Evolutionary conservation across 2,797 vertebrate species (phyloP), one percentile per base, ranked within the genome.

Genomic region (Agapornis canus): DNA sequence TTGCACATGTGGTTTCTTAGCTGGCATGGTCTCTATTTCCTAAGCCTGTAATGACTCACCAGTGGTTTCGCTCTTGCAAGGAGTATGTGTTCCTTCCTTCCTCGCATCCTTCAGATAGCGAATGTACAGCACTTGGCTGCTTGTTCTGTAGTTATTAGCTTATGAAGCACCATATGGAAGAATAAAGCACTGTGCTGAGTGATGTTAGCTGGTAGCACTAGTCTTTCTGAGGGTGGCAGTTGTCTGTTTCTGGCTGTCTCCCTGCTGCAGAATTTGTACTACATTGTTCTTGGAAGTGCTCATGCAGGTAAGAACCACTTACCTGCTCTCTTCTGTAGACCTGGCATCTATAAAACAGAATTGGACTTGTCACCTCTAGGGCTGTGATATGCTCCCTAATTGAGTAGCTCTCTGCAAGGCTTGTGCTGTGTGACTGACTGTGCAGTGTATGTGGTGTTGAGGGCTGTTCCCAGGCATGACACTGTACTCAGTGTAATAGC

Each of bases 251-350:
- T 51, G 25, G 25, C 52, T 16, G 7, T 31, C 13, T 64, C 27
- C 27, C 14, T 48, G 23, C n/a, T 61, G 8, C 6, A 10, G 71
- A 43, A 22, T 56, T 54, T 25, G 29, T 27, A 54, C 27, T 20
- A 6, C 0, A 0, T 43, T 25, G 14, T 22, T 8, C 39, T 64
- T 0, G 0, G 65, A 49, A 54, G 18, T 45, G n/a, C 12, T 54
- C 59, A 13, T 48, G 39, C 13, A 11, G 29, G 43, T 16, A 19
- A 19, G 22, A 81, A 25, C 40, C 6, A 0, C 23, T 39, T 1
- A 1, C 27, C 21, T 56, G 54, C 54, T 56, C n/a, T 56, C 32
- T 35, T 35, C 54, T n/a, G 16, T 56, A 56, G 26, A 51, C 9
- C 9, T 10, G 15, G 12, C 9, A n/a, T 57, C 35, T 45, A 0